Base-by-base conservation (phyloP, 2,888 invertebrate genomes). In the Sesamia inferens region DNA sequence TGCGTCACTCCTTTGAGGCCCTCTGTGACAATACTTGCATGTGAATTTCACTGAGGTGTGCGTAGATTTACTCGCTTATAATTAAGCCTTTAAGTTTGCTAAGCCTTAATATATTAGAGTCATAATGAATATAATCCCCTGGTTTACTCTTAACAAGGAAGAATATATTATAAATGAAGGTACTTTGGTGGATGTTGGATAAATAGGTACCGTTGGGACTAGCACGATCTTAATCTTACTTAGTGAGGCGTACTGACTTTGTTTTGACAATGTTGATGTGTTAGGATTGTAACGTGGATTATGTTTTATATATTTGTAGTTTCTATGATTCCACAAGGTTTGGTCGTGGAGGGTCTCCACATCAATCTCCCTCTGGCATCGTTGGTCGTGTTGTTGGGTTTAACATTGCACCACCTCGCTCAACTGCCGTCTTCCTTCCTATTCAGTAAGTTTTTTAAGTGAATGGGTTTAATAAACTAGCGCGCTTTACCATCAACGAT, bases 41-140 rank as follows among this genome's bases (percentile, higher is more conserved):
- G 76, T 83, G 78, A 73, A 76, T 79, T 82, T 74, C 73, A 66
- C 72, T 61, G 71, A 87, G 79, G 79, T 84, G 82, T 82, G 74
- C 79, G 72, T 69, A 82, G 81, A 84, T 86, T 86, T 84, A 88
- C 83, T 72, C 79, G 82, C 84, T 89, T 88, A 88, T 90, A 91
- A 91, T 91, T 90, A 90, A 90, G 86, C 75, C 71, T 64, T 73
- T 79, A 74, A 87, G 87, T 89, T 88, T 84, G 76, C 81, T 79
- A 79, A 82, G 74, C 78, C 81, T 78, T 88, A 84, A 88, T 86
- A 86, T 88, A 90, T 87, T 84, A 85, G 79, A 86, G 85, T 86
- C 81, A 88, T 88, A 85, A 88, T 85, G 84, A 81, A 82, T 84
- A 85, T 85, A 83, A 87, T 85, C 82, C 67, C 68, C 71, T 59